These are phyloP conservation scores for Pseudomyrmex cubaensis DNA, from an alignment of 1,140 invertebrate species.

Conservation along the genomic window DNA sequence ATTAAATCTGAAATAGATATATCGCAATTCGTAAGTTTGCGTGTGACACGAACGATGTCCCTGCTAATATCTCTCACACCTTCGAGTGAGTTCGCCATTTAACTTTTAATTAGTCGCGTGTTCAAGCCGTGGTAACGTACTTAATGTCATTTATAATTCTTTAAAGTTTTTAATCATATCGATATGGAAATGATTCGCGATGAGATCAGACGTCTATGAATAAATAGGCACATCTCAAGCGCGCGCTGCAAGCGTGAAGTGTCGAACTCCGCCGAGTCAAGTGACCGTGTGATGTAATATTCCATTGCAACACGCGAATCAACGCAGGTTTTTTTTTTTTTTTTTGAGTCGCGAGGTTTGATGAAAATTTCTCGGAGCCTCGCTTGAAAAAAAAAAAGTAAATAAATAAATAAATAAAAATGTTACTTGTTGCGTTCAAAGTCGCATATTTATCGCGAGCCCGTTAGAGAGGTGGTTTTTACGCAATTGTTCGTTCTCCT, in stretches of 20 bases:
- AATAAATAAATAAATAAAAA: background rate
- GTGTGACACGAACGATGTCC: background rate
- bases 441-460: conserved; percentile 62
- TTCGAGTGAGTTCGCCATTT: background rate
- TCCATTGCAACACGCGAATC: conserved; percentile 25
- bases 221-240: conserved; percentile 21
- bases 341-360: conserved; percentile 26
- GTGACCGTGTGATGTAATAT: conserved; percentile 30
- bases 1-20: conserved; percentile 42
- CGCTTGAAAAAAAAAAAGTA: background rate
- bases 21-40: conserved; percentile 9
- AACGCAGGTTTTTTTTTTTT: background rate
- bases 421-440: conserved; percentile 29
- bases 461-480: conserved; percentile 45
- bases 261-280: conserved; percentile 17
- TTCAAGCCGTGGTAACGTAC: background rate
- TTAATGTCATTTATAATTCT: background rate
- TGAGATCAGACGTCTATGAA: background rate
- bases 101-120: background rate
- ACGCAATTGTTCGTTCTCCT: conserved; percentile 65
- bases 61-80: background rate
- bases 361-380: conserved; percentile 10
- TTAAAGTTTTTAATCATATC: background rate
- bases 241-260: background rate
- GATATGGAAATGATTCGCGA: background rate